Conservation (phyloP, 2,888 invertebrate genomes). For the Pristionchus entomophagus region DNA sequence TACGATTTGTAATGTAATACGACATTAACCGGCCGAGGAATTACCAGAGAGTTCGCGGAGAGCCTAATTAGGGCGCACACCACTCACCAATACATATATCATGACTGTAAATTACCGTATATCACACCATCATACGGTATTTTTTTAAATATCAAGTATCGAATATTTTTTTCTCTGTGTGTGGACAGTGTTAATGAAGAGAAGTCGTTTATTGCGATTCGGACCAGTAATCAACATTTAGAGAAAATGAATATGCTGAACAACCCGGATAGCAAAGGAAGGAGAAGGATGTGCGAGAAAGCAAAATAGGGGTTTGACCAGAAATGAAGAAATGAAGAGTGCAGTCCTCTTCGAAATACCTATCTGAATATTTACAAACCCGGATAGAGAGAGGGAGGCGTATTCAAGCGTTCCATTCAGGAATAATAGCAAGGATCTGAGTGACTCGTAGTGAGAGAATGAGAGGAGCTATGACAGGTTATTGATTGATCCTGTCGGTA, state of each 20-base stretch:
- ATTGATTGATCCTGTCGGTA: not conserved
- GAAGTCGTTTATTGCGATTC: constrained; percentile 33
- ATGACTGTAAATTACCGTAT: no score
- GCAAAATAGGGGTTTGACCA: constrained; percentile 18
- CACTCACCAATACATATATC: no score
- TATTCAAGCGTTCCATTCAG: not conserved
- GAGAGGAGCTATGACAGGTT: not conserved
- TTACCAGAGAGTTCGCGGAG: no score
- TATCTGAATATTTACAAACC: constrained; percentile 11
- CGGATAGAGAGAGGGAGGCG: constrained; percentile 2
- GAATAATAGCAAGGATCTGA: constrained; percentile 5
- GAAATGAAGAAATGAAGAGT: constrained; percentile 14
- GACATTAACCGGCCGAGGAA: no score
- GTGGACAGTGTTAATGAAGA: not conserved
- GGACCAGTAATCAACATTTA: constrained; percentile 13
- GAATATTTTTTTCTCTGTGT: no score
- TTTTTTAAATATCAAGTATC: no score
- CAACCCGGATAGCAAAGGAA: constrained; percentile 22
- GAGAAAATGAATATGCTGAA: constrained; percentile 11
- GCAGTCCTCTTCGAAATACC: not conserved
- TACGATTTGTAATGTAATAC: no score
- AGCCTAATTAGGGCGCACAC: no score
- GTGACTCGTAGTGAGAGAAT: not conserved
- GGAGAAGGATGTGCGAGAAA: constrained; percentile 9
- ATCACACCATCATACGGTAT: no score